These are phyloP conservation scores for Natrix natrix DNA, from an alignment of 2,797 vertebrate species.

Conservation along the genomic window DNA sequence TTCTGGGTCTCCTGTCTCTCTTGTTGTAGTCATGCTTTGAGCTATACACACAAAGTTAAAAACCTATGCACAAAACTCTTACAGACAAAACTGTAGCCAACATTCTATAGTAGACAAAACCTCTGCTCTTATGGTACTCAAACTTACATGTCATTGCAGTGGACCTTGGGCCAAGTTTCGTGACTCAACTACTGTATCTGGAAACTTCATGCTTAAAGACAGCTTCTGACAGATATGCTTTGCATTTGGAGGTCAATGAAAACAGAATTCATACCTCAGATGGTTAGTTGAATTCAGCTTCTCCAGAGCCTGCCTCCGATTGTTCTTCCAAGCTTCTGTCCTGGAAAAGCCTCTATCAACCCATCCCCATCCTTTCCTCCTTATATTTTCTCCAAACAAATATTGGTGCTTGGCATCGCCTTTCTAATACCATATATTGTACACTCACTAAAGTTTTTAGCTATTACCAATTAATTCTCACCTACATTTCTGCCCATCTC, in stretches of 20 bases:
- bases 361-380: not conserved
- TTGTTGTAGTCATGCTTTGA: constrained; percentile 24
- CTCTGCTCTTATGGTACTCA: constrained; percentile 26
- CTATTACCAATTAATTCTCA: not conserved
- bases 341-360: not conserved
- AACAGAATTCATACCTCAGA: constrained; percentile 55
- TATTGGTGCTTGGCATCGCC: not conserved
- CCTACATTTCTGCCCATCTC: not conserved
- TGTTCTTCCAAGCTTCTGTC: constrained; percentile 10
- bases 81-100: constrained; percentile 4
- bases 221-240: constrained; percentile 33
- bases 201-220: constrained; percentile 17
- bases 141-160: constrained; percentile 34
- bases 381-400: not conserved
- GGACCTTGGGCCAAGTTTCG: constrained; percentile 39
- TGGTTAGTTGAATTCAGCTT: constrained; percentile 46
- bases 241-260: constrained; percentile 36
- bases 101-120: constrained; percentile 30
- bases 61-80: constrained; percentile 25
- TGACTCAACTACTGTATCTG: constrained; percentile 14
- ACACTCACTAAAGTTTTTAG: not conserved
- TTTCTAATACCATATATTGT: not conserved
- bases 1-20: not conserved
- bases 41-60: constrained; percentile 6
- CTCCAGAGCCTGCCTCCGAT: constrained; percentile 7